phyloP scores from a whole-genome alignment of 2,797 vertebrate genomes.

The Sebastes aleutianus region DNA sequence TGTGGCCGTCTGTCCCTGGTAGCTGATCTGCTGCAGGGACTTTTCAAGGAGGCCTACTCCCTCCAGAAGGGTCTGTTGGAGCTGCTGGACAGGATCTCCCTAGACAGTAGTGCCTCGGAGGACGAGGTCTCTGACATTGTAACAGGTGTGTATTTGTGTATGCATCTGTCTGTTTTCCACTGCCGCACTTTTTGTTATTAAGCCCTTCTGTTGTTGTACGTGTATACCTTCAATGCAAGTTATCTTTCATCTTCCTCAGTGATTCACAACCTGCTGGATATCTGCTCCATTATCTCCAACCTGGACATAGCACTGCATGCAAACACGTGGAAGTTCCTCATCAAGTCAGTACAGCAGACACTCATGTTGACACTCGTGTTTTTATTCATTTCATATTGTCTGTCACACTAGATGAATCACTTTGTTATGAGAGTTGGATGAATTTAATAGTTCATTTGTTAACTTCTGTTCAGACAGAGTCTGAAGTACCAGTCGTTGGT shows the following conservation, averaged over 20 bases:
- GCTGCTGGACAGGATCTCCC: slow-evolving; percentile 85
- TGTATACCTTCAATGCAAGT: background rate
- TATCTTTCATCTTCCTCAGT: slow-evolving; percentile 75
- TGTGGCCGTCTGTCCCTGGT: slow-evolving; percentile 89
- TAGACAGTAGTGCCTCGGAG: slow-evolving; percentile 78
- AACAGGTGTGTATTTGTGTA: slow-evolving; percentile 77
- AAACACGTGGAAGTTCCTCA: slow-evolving; percentile 97
- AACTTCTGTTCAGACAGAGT: slow-evolving; percentile 84
- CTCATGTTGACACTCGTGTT: background rate
- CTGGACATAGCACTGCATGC: slow-evolving; percentile 96
- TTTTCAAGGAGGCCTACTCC: slow-evolving; percentile 93
- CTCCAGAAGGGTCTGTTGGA: slow-evolving; percentile 94
- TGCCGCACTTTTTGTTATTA: background rate
- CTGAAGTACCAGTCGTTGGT: slow-evolving; percentile 89
- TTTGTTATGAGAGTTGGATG: background rate
- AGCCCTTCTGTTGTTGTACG: background rate
- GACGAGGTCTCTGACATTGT: slow-evolving; percentile 84
- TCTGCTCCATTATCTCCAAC: slow-evolving; percentile 90
- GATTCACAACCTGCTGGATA: slow-evolving; percentile 92
- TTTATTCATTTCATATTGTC: background rate
- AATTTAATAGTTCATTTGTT: background rate
- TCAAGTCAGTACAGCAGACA: slow-evolving; percentile 86
- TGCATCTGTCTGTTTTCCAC: background rate
- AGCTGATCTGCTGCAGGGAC: slow-evolving; percentile 90
- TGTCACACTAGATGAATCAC: background rate